A percentile compares a stretch with the other conserved stretches of the same genome.
These are phyloP conservation scores for Laupala kohalensis DNA, from an alignment of 1,140 invertebrate genomes.

Conservation along the genomic window DNA sequence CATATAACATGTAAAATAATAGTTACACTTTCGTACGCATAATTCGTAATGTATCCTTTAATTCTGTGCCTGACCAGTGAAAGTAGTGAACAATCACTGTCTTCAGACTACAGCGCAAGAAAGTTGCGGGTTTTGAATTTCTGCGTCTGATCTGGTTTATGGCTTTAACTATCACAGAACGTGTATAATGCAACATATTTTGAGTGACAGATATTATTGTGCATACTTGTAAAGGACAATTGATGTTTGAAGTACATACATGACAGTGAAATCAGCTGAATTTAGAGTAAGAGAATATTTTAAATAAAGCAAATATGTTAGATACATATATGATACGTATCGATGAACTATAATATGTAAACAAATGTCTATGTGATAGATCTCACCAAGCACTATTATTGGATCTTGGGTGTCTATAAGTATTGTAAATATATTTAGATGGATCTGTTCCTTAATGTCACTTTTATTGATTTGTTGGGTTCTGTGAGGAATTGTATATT, in stretches of 20 bases:
- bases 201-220: not conserved
- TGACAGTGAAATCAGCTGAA: not conserved
- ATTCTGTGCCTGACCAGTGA: too few species aligned
- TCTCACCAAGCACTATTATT: not conserved
- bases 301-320: not conserved
- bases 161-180: not conserved
- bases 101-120: too few species aligned
- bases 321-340: not conserved
- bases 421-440: not conserved
- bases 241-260: not conserved
- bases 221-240: not conserved
- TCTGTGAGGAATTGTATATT: not conserved
- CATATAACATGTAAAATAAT: not conserved
- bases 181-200: not conserved
- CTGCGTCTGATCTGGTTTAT: not conserved
- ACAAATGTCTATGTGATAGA: not conserved
- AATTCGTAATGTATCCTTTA: too few species aligned
- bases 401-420: not conserved
- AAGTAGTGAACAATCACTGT: too few species aligned
- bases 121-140: not conserved
- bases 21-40: too few species aligned
- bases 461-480: not conserved
- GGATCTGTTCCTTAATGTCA: not conserved
- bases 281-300: not conserved
- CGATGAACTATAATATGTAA: not conserved